Evolutionary conservation across 1,140 invertebrate genomes (phyloP).

Genomic region (Pararge aegeria): DNA sequence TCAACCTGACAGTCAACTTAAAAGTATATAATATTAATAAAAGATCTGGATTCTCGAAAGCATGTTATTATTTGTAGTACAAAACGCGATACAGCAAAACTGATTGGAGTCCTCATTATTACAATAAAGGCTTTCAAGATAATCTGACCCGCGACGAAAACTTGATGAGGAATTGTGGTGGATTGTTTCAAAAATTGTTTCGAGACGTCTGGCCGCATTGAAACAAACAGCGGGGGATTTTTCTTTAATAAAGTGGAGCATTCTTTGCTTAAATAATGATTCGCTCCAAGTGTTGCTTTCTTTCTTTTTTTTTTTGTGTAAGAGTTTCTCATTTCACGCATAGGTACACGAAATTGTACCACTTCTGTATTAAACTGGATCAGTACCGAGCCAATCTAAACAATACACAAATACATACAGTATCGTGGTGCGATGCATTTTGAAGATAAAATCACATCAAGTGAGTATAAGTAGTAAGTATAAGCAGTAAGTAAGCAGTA

Average conservation of each 20-base stretch:
- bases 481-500: no score
- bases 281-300: neutral
- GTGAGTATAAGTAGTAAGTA: no score
- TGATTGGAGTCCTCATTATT: constrained; percentile 2
- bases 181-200: constrained; percentile 5
- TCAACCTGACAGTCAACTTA: no score
- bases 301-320: neutral
- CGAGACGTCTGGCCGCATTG: neutral
- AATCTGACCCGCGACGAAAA: constrained; percentile 6
- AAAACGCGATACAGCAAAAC: neutral
- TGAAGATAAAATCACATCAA: no score
- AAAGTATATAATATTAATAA: no score
- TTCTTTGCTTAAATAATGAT: constrained; percentile 2
- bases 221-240: neutral
- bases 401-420: no score
- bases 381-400: no score
- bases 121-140: constrained; percentile 6
- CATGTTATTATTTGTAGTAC: neutral
- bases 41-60: neutral
- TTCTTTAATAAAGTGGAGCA: neutral
- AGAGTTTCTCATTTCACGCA: no score
- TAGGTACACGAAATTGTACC: no score
- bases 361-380: no score
- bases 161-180: constrained; percentile 5
- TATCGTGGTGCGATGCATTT: no score